Evolutionary conservation across 2,888 invertebrate species (phyloP).

Genomic region (Cephus rjabovi): DNA sequence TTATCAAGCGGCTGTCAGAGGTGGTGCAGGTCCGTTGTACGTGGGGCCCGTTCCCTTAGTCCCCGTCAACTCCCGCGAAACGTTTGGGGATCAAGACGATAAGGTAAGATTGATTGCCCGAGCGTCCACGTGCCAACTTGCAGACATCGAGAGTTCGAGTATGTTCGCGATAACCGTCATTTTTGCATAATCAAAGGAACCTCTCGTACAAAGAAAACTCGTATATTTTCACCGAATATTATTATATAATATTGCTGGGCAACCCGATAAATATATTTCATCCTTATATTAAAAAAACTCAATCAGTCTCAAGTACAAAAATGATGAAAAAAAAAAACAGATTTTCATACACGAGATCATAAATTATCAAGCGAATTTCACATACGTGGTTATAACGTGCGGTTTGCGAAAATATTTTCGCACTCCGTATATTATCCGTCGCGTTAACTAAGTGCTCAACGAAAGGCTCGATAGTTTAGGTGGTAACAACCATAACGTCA

Average conservation of each 20-base stretch:
- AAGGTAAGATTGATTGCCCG: conserved; percentile 33
- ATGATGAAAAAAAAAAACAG: neutral
- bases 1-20: conserved; percentile 31
- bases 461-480: conserved; percentile 8
- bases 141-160: conserved; percentile 1
- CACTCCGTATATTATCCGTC: neutral
- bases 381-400: neutral
- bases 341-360: neutral
- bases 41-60: neutral
- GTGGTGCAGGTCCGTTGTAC: conserved; percentile 14
- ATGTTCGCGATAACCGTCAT: conserved; percentile 10
- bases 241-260: neutral
- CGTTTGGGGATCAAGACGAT: conserved; percentile 22
- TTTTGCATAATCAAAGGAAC: conserved; percentile 17
- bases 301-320: neutral
- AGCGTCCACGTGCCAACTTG: conserved; percentile 10
- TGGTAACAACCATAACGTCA: conserved; percentile 33
- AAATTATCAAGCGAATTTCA: neutral
- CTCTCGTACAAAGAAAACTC: neutral
- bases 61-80: conserved; percentile 13
- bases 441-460: conserved; percentile 15
- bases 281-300: neutral
- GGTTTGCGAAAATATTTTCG: neutral
- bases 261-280: neutral
- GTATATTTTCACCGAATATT: neutral